Conservation (phyloP, 2,888 invertebrate genomes). For the Ectemnius lituratus region DNA sequence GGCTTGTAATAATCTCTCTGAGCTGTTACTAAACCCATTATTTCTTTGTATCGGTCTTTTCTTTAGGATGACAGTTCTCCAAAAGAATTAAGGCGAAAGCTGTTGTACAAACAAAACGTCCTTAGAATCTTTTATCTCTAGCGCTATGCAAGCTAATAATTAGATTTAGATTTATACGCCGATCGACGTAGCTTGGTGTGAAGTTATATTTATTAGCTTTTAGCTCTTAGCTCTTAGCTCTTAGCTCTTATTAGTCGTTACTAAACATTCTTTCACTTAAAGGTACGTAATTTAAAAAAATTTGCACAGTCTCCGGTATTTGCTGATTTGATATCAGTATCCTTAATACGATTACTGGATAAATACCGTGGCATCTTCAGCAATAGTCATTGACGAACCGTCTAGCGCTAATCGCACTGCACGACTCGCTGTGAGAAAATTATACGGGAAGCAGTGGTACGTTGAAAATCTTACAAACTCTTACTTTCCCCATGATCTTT, state of each 20-base stretch:
- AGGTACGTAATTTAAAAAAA: slow-evolving; percentile 64
- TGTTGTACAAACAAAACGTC: slow-evolving; percentile 42
- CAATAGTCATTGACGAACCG: slow-evolving; percentile 24
- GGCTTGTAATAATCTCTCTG: slow-evolving; percentile 36
- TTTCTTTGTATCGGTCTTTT: slow-evolving; percentile 33
- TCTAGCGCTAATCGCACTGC: slow-evolving; percentile 49
- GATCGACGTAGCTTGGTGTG: slow-evolving; percentile 73
- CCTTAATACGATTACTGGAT: slow-evolving; percentile 45
- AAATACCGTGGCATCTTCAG: slow-evolving; percentile 43
- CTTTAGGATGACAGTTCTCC: slow-evolving; percentile 16
- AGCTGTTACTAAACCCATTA: slow-evolving; percentile 26
- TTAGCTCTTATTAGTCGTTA: slow-evolving; percentile 61
- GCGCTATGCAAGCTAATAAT: slow-evolving; percentile 71
- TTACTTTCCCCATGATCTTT: slow-evolving; percentile 45
- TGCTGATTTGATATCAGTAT: slow-evolving; percentile 21
- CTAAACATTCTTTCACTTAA: slow-evolving; percentile 61
- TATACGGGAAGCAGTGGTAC: slow-evolving; percentile 35
- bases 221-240: slow-evolving; percentile 65
- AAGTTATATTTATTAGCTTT: slow-evolving; percentile 64
- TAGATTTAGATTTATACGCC: slow-evolving; percentile 78
- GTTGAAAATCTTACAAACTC: slow-evolving; percentile 44
- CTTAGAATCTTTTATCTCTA: slow-evolving; percentile 63
- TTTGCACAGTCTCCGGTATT: slow-evolving; percentile 57
- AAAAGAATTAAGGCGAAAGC: slow-evolving; percentile 33
- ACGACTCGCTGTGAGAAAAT: slow-evolving; percentile 38